Base-by-base conservation (phyloP, 2,888 invertebrate genomes). In the Oxystoma pomonae region DNA sequence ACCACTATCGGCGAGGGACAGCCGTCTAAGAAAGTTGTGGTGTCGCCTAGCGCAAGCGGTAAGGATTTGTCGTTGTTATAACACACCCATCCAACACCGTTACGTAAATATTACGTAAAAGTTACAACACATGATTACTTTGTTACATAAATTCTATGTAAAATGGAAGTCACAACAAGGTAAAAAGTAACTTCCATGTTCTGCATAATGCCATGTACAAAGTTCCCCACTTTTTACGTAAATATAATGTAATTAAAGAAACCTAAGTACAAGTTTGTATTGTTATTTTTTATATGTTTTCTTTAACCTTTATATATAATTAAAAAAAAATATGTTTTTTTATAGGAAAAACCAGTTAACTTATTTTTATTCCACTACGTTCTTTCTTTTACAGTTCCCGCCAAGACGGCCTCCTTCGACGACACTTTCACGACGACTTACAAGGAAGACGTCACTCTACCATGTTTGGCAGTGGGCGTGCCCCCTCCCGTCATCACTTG, bases 1-100 rank as follows among this genome's bases (percentile, higher is more conserved):
- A 97, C 96, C 0, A 91, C 91, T 70, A 94, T 96, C 75, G 96
- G 96, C 0, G 96, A 96, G 84, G 96, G 97, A 53, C 92, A 93
- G 78, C 88, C 91, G 62, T 96, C 96, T 63, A 91, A 92, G 74
- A 91, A 91, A 67, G 93, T 94, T 58, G 88, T 89, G 2, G 89
- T 94, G 72, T 90, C 92, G 75, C 93, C 95, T 19, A 92, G 90
- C 70, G 86, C 87, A 66, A 87, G 90, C 84, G 91, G 92, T 91
- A 79, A 69, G 69, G 70, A 55, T 18, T 35, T n/a, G n/a, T n/a
- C n/a, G n/a, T n/a, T n/a, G n/a, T n/a, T n/a, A n/a, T n/a, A n/a
- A n/a, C n/a, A n/a, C n/a, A n/a, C n/a, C n/a, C n/a, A n/a, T n/a
- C n/a, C n/a, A n/a, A n/a, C n/a, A n/a, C n/a, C n/a, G n/a, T n/a